A percentile compares a stretch with the other conserved stretches of the same genome.
Conservation (phyloP, 2,888 invertebrate genomes). For the Thereva unica region DNA sequence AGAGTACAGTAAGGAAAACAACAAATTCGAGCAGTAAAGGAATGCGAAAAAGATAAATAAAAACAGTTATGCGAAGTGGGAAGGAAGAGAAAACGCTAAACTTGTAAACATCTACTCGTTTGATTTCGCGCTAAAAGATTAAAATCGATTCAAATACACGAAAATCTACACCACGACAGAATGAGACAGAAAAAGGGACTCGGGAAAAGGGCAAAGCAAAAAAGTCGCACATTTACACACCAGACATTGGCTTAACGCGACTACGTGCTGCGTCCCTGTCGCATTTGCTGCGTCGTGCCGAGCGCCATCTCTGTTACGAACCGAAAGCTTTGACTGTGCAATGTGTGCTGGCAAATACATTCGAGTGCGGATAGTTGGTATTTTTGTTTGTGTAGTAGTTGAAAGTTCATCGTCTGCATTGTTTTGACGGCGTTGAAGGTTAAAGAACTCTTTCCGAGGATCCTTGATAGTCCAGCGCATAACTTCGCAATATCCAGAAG, state of each 20-base stretch:
- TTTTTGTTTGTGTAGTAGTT: too few species aligned
- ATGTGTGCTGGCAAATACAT: too few species aligned
- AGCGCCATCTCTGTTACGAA: too few species aligned
- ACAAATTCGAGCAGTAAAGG: constrained; percentile 17
- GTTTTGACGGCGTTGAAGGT: constrained; percentile 44
- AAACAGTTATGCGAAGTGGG: constrained; percentile 31
- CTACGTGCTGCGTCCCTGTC: too few species aligned
- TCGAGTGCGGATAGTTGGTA: too few species aligned
- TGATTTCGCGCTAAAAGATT: constrained; percentile 35
- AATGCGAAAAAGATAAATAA: constrained; percentile 35
- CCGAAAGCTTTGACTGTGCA: too few species aligned
- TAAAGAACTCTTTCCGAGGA: constrained; percentile 42
- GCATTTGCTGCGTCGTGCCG: too few species aligned
- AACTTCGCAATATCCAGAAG: constrained; percentile 21
- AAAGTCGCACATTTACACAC: neutral
- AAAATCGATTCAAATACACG: constrained; percentile 29
- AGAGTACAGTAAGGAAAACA: constrained; percentile 1
- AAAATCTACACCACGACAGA: neutral
- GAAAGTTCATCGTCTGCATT: constrained; percentile 35
- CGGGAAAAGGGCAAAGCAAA: neutral
- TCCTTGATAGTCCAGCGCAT: constrained; percentile 40
- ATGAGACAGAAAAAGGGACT: neutral
- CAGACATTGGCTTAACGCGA: too few species aligned
- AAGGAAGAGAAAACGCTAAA: constrained; percentile 28
- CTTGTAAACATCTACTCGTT: constrained; percentile 36